A percentile compares a stretch with the other conserved stretches of the same genome.
These are phyloP conservation scores for Lasioglossum marginatum DNA, from an alignment of 2,888 invertebrate species.

Conservation along the genomic window DNA sequence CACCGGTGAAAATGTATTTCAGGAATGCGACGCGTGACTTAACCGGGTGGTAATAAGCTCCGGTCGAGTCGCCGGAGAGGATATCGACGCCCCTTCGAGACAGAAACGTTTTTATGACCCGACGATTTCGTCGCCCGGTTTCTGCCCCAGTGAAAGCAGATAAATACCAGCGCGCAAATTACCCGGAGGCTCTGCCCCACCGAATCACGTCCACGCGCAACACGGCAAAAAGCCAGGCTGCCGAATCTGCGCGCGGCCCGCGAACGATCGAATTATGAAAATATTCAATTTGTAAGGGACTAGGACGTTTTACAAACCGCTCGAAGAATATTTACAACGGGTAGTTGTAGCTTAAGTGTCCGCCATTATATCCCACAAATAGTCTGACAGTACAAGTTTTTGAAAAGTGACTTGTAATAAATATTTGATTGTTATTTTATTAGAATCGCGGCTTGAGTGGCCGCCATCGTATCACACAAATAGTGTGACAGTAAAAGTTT, in stretches of 20 bases:
- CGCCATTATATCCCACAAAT: too few species aligned
- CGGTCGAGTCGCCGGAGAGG: slow-evolving; percentile 9
- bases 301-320: neutral
- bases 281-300: neutral
- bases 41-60: slow-evolving; percentile 28
- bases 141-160: neutral
- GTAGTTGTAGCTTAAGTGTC: too few species aligned
- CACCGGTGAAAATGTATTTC: slow-evolving; percentile 27
- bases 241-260: neutral
- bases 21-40: slow-evolving; percentile 48
- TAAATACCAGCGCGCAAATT: neutral
- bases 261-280: neutral
- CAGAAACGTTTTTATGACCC: neutral
- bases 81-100: neutral
- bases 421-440: too few species aligned
- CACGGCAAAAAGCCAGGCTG: neutral
- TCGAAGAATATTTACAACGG: neutral
- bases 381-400: too few species aligned
- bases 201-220: neutral
- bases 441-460: too few species aligned
- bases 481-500: too few species aligned
- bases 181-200: neutral
- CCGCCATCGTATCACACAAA: too few species aligned
- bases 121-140: slow-evolving; percentile 23
- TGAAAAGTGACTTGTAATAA: too few species aligned